Conservation (phyloP, 1,140 invertebrate genomes). For the Atta cephalotes region DNA sequence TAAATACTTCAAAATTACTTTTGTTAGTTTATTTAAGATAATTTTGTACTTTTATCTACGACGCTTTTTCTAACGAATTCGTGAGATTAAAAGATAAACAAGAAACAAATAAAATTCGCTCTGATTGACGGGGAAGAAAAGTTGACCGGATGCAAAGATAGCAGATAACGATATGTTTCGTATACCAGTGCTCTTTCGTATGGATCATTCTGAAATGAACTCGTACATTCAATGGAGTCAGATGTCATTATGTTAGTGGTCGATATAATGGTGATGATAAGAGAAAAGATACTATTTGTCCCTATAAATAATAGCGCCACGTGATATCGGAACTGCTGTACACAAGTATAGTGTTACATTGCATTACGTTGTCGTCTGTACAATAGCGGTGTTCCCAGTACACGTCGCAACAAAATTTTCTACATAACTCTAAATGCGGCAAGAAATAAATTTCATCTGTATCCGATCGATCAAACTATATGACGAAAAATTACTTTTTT, state of each 20-base stretch:
- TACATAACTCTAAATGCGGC: neutral
- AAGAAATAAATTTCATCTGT: neutral
- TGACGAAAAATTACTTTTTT: neutral
- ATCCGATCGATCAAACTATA: neutral
- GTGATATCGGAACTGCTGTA: conserved; percentile 6
- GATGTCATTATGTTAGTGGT: conserved; percentile 18
- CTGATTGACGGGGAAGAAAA: neutral
- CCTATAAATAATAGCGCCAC: conserved; percentile 17
- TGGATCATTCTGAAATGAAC: conserved; percentile 16
- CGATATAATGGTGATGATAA: conserved; percentile 32
- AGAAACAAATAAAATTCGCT: neutral
- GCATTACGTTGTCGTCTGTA: neutral
- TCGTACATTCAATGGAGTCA: conserved; percentile 32
- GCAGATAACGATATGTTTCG: neutral
- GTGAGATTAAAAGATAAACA: neutral
- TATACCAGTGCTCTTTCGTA: neutral
- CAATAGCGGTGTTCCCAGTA: neutral
- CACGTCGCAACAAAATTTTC: neutral
- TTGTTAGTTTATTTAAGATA: neutral
- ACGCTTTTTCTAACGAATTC: neutral
- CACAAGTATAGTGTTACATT: conserved; percentile 12
- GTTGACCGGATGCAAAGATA: neutral
- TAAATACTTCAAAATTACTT: neutral
- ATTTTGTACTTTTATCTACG: neutral
- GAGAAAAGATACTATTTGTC: conserved; percentile 45